These are phyloP conservation scores for Microplitis deprimator DNA, from an alignment of 2,888 invertebrate genomes.

Conservation along the genomic window DNA sequence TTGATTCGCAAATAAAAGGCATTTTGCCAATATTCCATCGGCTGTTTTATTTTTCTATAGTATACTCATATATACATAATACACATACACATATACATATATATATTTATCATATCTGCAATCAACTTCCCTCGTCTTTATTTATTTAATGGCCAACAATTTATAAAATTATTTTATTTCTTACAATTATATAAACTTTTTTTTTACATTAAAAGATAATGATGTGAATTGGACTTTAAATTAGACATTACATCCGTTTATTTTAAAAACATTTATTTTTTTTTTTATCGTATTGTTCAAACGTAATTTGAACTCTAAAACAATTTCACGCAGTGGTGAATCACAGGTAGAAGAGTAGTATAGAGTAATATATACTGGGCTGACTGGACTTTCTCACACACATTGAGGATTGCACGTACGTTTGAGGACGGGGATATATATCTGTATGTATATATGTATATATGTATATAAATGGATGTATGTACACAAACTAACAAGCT, in stretches of 20 bases:
- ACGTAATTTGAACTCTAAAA: slow-evolving; percentile 13
- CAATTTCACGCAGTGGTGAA: slow-evolving; percentile 22
- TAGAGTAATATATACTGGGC: not conserved
- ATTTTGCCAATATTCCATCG: slow-evolving; percentile 33
- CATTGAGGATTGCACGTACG: not conserved
- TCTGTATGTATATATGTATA: not conserved
- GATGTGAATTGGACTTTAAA: not conserved
- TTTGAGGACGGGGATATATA: not conserved
- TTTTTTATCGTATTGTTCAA: not conserved
- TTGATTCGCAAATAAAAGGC: slow-evolving; percentile 36
- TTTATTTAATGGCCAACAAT: not conserved
- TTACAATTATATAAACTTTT: not conserved
- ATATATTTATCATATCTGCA: not conserved
- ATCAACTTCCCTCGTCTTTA: not conserved
- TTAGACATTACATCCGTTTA: slow-evolving; percentile 1
- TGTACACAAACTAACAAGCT: slow-evolving; percentile 8
- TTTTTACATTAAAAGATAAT: not conserved
- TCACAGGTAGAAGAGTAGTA: slow-evolving; percentile 7
- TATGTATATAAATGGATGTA: not conserved
- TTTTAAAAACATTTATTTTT: not conserved
- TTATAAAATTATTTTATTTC: not conserved
- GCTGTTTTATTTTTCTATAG: not conserved
- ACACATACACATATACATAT: too few relatives aligned
- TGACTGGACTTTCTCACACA: not conserved
- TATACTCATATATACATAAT: too few relatives aligned